Evolutionary conservation across 2,888 invertebrate genomes (phyloP), one percentile per base, ranked within the genome.

Genomic region (Ichneumon xanthorius): DNA sequence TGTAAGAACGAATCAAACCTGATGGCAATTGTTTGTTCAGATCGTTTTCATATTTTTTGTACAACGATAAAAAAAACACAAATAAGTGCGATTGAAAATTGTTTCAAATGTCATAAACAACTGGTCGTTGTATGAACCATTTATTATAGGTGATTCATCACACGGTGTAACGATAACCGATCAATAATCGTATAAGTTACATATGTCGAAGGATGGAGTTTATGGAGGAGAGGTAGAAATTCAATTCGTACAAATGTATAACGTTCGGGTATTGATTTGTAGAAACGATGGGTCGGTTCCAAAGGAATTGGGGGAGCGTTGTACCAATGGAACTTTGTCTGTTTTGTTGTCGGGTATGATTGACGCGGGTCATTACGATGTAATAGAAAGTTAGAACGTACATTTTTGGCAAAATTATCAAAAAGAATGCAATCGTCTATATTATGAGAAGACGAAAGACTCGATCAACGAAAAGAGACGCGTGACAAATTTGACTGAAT

Each of bases 211-310:
- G n/a, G 75, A 75, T 30, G 9, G 33, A 33, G 75, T 75, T n/a
- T 75, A 75, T 11, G 75, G 63, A 33, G 63, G 30, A 4, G 75
- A 75, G n/a, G 48, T 75, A 0, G 48, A 75, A 19, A 40, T 63
- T 63, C 63, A 72, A 72, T 72, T 72, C 26, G 58, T 72, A 26
- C 55, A 58, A 22, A 7, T 72, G 22, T 72, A 72, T 22, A 72
- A 55, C 33, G 55, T 72, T 5, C 58, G 40, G 14, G 26, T 58
- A 40, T 19, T 58, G 22, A n/a, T 68, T 45, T 68, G 26, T 48
- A 68, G 48, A 48, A 48, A 68, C 16, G 48, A 30, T 26, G 9
- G 0, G 48, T 16, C 16, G 5, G 37, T 22, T 22, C 45, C 48
- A 68, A 40, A 40, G 11, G 68, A 45, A 26, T 48, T 14, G 2